Percentiles rank a stretch among this genome's conserved stretches.
Evolutionary conservation across 2,888 invertebrate species (phyloP).

Genomic region (Watsonalla cultraria): DNA sequence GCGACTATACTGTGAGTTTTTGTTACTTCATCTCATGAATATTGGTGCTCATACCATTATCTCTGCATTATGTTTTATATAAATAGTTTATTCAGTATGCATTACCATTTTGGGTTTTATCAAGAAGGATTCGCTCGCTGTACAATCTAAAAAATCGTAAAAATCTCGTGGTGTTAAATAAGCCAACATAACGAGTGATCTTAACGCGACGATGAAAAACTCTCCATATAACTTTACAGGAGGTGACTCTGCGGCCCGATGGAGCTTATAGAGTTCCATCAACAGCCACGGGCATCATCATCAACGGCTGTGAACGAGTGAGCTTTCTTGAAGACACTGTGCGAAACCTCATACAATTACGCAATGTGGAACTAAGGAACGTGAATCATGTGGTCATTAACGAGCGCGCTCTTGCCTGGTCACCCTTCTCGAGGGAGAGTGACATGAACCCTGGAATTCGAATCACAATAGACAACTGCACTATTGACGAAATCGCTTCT

Average conservation of each 20-base stretch:
- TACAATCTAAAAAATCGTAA: too few relatives aligned
- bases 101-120: too few relatives aligned
- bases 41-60: too few relatives aligned
- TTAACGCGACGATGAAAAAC: too few relatives aligned
- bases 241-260: constrained; percentile 78
- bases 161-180: too few relatives aligned
- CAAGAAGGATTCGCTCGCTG: too few relatives aligned
- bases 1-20: constrained; percentile 58
- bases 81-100: too few relatives aligned
- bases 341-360: constrained; percentile 79
- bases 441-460: constrained; percentile 81
- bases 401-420: constrained; percentile 80
- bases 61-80: too few relatives aligned
- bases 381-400: constrained; percentile 81
- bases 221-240: constrained; percentile 51
- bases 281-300: constrained; percentile 78
- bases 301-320: constrained; percentile 82
- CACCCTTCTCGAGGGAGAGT: constrained; percentile 77
- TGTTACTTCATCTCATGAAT: too few relatives aligned
- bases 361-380: constrained; percentile 81
- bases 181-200: too few relatives aligned
- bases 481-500: constrained; percentile 75
- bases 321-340: constrained; percentile 79
- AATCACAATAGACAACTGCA: constrained; percentile 69
- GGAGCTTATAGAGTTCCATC: constrained; percentile 74